Evolutionary conservation across 2,113 vertebrate species (phyloP).

Genomic region (Acrocephalus arundinaceus): DNA sequence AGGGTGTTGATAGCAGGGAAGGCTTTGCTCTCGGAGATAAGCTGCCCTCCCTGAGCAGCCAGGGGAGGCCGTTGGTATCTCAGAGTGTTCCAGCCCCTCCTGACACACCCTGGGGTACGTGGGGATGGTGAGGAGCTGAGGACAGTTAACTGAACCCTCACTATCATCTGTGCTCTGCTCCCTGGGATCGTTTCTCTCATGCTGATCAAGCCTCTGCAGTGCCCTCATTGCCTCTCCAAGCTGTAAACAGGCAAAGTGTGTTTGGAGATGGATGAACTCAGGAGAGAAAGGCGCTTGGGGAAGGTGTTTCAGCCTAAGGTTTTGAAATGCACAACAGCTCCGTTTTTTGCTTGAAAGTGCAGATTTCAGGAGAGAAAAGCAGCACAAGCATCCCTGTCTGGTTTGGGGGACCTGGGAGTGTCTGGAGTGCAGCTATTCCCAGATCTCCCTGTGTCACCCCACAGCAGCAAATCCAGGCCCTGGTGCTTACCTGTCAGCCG

Average conservation of each 20-base stretch:
- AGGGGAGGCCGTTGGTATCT: constrained; percentile 33
- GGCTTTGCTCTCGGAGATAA: constrained; percentile 66
- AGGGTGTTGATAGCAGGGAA: constrained; percentile 11
- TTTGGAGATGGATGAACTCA: neutral
- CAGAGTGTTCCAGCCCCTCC: neutral
- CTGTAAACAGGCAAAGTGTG: neutral
- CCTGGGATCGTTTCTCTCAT: neutral
- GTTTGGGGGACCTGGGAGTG: fast-evolving
- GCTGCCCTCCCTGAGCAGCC: constrained; percentile 33
- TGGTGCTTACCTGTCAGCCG: fast-evolving
- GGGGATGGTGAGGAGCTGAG: neutral
- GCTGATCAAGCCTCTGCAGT: neutral
- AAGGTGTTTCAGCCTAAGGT: neutral
- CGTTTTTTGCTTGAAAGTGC: neutral
- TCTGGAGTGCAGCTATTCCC: fast-evolving
- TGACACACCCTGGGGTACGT: neutral
- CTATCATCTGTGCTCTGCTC: neutral
- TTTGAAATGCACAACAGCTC: neutral
- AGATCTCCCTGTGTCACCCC: fast-evolving
- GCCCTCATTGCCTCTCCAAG: neutral
- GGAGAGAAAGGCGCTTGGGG: neutral
- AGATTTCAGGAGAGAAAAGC: neutral
- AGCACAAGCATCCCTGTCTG: fast-evolving
- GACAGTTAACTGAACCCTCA: constrained; percentile 18
- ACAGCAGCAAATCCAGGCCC: fast-evolving